A percentile compares a stretch with the other conserved stretches of the same genome.
Conservation (phyloP, 2,113 vertebrate species). For the Aphyosemion australe region DNA sequence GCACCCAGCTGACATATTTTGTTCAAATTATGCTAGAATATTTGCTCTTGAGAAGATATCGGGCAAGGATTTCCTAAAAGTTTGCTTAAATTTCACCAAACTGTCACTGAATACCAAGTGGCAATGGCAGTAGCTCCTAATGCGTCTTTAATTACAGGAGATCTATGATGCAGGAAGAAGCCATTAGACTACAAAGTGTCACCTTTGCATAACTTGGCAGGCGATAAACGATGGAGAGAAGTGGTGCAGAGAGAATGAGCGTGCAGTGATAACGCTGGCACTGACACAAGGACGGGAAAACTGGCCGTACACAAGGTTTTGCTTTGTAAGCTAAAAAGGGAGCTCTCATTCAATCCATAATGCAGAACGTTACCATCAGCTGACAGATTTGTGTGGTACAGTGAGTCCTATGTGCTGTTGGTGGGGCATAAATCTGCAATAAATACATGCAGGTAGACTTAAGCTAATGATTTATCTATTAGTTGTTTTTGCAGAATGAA, state of each 20-base stretch:
- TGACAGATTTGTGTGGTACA: constrained; percentile 15
- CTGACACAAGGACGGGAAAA: constrained; percentile 44
- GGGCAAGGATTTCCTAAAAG: too few species aligned
- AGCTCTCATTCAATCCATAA: constrained; percentile 26
- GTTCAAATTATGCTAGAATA: neutral
- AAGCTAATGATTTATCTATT: neutral
- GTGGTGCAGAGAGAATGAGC: constrained; percentile 7
- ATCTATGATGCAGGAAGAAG: neutral
- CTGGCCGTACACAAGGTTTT: constrained; percentile 24
- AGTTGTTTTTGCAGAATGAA: neutral
- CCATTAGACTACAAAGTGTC: neutral
- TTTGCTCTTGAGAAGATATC: neutral
- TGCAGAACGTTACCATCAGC: constrained; percentile 13
- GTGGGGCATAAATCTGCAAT: neutral
- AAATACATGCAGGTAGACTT: neutral
- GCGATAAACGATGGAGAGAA: constrained; percentile 6
- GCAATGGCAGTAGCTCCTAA: neutral
- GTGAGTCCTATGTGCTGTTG: constrained; percentile 1
- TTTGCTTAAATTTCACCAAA: too few species aligned
- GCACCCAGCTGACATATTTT: neutral
- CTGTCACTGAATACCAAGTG: too few species aligned
- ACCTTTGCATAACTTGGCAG: constrained; percentile 14
- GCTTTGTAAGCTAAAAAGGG: constrained; percentile 49
- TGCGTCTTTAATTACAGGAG: constrained; percentile 3
- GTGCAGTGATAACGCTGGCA: constrained; percentile 17